Conservation (phyloP, 2,113 vertebrate genomes). For the Syngnathus floridae region DNA sequence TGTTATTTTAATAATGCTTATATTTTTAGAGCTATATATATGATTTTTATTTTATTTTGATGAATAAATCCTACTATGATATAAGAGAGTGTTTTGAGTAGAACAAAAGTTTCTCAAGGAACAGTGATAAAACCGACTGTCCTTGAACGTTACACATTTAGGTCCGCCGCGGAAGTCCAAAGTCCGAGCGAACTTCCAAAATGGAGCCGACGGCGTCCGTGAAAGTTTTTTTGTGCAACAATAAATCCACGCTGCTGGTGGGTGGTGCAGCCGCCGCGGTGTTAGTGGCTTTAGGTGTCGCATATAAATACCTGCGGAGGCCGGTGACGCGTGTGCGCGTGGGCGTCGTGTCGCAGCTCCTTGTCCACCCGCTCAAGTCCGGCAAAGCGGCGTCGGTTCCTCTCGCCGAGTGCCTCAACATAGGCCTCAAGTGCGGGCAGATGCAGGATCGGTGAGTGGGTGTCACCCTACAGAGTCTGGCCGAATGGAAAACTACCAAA, state of each 20-base stretch:
- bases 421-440: slow-evolving; percentile 76
- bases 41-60: not conserved
- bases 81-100: too few species aligned
- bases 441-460: slow-evolving; percentile 79
- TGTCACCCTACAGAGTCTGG: too few species aligned
- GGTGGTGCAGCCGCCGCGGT: slow-evolving; percentile 52
- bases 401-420: slow-evolving; percentile 66
- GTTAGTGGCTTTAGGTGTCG: slow-evolving; percentile 43
- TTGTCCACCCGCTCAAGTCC: slow-evolving; percentile 85
- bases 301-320: slow-evolving; percentile 50
- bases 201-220: slow-evolving; percentile 43
- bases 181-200: not conserved
- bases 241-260: slow-evolving; percentile 30
- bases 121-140: not conserved
- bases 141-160: slow-evolving; percentile 11
- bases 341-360: slow-evolving; percentile 76
- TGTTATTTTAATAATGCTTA: not conserved
- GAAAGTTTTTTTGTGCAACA: slow-evolving; percentile 17
- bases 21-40: slow-evolving; percentile 1
- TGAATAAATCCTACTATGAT: not conserved
- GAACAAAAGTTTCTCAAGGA: too few species aligned
- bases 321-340: slow-evolving; percentile 64
- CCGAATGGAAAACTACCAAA: not conserved
- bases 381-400: slow-evolving; percentile 74
- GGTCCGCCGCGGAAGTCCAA: slow-evolving; percentile 11